Evolutionary conservation across 2,888 invertebrate species (phyloP).

Genomic region (Patella pellucida): DNA sequence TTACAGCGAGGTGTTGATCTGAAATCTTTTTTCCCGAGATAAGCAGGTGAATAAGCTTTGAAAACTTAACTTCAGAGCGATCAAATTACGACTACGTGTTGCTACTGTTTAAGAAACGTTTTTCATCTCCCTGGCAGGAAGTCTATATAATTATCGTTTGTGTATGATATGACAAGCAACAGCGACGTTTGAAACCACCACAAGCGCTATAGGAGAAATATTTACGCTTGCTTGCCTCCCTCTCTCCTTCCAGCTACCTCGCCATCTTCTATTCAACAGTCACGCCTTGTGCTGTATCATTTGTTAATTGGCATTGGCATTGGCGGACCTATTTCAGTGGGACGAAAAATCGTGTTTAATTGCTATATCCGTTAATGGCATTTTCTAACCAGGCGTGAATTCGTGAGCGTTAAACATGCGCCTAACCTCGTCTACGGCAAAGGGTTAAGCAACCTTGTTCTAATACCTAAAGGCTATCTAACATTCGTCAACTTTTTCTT

Average conservation of each 20-base stretch:
- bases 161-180: background rate
- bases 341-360: constrained; percentile 8
- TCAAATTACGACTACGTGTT: constrained; percentile 5
- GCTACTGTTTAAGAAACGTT: constrained; percentile 4
- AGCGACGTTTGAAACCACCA: background rate
- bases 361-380: background rate
- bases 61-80: background rate
- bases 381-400: background rate
- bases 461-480: background rate
- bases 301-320: constrained; percentile 2
- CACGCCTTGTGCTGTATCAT: constrained; percentile 2
- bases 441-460: constrained; percentile 9
- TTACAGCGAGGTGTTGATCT: constrained; percentile 1
- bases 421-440: background rate
- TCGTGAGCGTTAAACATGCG: constrained; percentile 3
- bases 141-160: background rate
- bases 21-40: background rate
- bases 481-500: background rate
- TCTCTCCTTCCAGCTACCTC: constrained; percentile 2
- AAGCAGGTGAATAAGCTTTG: background rate
- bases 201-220: background rate
- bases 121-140: background rate
- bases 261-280: constrained; percentile 1
- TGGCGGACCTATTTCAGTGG: background rate
- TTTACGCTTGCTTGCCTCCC: background rate